These are phyloP conservation scores for Muntiacus reevesi DNA, from an alignment of 2,113 vertebrate species.

Conservation along the genomic window DNA sequence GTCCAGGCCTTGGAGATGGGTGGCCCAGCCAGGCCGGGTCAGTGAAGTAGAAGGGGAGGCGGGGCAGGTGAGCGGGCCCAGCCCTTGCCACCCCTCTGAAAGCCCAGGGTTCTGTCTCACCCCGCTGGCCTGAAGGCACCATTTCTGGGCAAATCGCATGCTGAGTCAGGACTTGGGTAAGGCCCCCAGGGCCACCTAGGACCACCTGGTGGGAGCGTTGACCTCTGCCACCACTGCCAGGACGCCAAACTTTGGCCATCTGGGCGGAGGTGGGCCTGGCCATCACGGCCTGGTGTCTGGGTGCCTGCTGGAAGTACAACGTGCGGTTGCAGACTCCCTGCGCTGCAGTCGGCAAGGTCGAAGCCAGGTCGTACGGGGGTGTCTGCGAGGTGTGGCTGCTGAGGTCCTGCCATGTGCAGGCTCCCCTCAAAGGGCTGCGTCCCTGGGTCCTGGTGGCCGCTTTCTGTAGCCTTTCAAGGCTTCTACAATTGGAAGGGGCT, in stretches of 20 bases:
- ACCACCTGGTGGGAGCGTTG: neutral
- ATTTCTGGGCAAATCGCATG: neutral
- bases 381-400: neutral
- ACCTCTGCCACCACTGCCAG: neutral
- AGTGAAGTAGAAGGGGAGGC: neutral
- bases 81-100: neutral
- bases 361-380: neutral
- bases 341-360: neutral
- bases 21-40: neutral
- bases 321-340: neutral
- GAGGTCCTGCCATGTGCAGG: neutral
- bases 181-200: neutral
- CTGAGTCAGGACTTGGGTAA: neutral
- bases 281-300: neutral
- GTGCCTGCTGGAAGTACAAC: neutral
- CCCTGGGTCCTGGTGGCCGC: neutral
- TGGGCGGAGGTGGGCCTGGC: neutral
- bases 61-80: neutral
- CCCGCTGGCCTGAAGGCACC: fast-evolving
- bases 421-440: neutral
- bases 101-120: too few species aligned
- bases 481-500: neutral
- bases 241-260: neutral
- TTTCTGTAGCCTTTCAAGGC: neutral
- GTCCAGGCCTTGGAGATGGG: too few species aligned